Base-by-base conservation (phyloP, 2,797 vertebrate genomes). In the Tolypeutes matacus region DNA sequence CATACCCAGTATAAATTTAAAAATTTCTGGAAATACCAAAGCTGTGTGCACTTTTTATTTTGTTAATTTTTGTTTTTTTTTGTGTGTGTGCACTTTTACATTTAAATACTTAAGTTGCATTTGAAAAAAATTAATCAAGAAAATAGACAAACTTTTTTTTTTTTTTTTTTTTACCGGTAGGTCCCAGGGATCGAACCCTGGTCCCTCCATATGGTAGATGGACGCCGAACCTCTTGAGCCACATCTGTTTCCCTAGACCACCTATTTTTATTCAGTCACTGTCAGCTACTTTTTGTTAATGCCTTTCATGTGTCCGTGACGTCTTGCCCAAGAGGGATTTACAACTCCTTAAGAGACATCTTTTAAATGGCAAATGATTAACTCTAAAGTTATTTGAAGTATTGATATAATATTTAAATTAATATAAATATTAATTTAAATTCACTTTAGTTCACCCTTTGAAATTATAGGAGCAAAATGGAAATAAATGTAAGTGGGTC, bases 331-430 rank as follows among this genome's bases (percentile, higher is more conserved):
- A 80, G 75, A 96, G 36, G n/a, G 84, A 97, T 97, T 97, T 97
- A 91, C 93, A 93, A 15, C 91, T 94, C 58, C 89, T 93, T 95
- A 78, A 92, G 93, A 96, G 56, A 84, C 72, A 67, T 95, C 83
- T 97, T 96, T 96, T 73, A 97, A 97, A 97, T 92, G 81, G 89
- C 95, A 96, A 80, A 64, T 96, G 95, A 95, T 93, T 96, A 97
- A 95, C 76, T 89, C 60, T 89, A 69, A 96, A 96, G 89, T 95
- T 97, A 95, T 93, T 94, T 96, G 81, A 83, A 95, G 11, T 76
- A 51, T 86, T 29, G 29, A 60, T 93, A 77, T 85, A 77, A 53
- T 93, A 88, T 77, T 95, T 90, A 17, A 17, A 46, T 76, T 92
- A 83, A 91, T 94, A 46, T 46, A 46, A 46, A 46, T 46, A 46